Evolutionary conservation across 2,888 invertebrate genomes (phyloP).

Genomic region (Shargacucullia verbasci): DNA sequence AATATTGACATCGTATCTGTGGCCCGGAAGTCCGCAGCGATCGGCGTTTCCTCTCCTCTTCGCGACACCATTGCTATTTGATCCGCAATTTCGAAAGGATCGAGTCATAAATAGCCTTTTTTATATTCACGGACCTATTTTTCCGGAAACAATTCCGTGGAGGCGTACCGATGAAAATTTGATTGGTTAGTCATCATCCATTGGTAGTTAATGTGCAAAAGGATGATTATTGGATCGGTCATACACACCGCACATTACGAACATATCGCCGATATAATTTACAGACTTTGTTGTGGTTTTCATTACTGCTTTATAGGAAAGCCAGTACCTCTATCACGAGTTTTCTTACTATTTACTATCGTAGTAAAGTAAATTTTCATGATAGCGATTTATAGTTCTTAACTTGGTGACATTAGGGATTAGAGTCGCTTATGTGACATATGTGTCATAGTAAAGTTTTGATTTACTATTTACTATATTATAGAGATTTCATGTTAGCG

Average conservation of each 20-base stretch:
- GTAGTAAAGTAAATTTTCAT: too few species aligned
- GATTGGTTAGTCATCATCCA: slow-evolving; percentile 33
- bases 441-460: too few species aligned
- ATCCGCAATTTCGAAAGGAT: slow-evolving; percentile 47
- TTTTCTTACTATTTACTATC: too few species aligned
- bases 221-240: slow-evolving; percentile 24
- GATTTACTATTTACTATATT: too few species aligned
- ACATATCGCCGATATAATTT: slow-evolving; percentile 1
- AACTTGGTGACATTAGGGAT: too few species aligned
- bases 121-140: slow-evolving; percentile 34
- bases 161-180: slow-evolving; percentile 26
- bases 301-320: slow-evolving; percentile 7
- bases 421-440: too few species aligned
- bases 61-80: slow-evolving; percentile 39
- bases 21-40: slow-evolving; percentile 60
- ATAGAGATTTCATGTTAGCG: too few species aligned
- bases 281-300: slow-evolving; percentile 36
- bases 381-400: too few species aligned
- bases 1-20: slow-evolving; percentile 57
- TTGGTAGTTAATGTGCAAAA: slow-evolving; percentile 17
- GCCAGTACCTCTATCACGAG: too few species aligned
- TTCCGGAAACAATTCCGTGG: slow-evolving; percentile 22
- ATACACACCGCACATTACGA: slow-evolving; percentile 18
- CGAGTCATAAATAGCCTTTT: slow-evolving; percentile 24
- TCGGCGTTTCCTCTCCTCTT: slow-evolving; percentile 54